Evolutionary conservation across 2,113 vertebrate genomes (phyloP).

Genomic region (Aix galericulata): DNA sequence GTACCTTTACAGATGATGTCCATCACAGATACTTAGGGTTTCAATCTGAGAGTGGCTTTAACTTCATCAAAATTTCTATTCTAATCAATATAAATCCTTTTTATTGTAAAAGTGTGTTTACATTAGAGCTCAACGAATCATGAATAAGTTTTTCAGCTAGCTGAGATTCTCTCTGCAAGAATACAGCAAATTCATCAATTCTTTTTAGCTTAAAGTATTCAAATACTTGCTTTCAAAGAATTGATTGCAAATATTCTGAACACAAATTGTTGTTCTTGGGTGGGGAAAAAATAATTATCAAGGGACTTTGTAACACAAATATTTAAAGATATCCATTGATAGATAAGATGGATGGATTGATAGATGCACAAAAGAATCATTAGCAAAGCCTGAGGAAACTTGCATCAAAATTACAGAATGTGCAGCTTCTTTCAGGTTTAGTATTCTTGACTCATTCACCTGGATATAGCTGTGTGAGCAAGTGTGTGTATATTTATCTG

Average conservation of each 20-base stretch:
- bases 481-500: accelerated
- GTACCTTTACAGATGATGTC: accelerated
- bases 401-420: background rate
- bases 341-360: too few relatives aligned
- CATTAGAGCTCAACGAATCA: background rate
- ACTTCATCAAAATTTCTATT: background rate
- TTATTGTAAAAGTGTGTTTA: background rate
- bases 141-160: background rate
- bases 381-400: background rate
- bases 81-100: background rate
- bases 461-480: accelerated
- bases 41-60: background rate
- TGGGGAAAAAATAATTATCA: background rate
- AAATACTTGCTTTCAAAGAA: background rate
- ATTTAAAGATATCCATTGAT: background rate
- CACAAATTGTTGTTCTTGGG: background rate
- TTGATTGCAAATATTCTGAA: background rate
- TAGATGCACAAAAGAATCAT: background rate
- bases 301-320: background rate
- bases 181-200: background rate
- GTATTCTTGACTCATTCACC: background rate
- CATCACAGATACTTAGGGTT: background rate
- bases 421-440: accelerated
- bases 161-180: background rate
- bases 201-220: background rate